Percentiles rank a stretch among this genome's conserved stretches.
These are phyloP conservation scores for Corythoichthys intestinalis DNA, from an alignment of 2,113 vertebrate species.

Conservation along the genomic window DNA sequence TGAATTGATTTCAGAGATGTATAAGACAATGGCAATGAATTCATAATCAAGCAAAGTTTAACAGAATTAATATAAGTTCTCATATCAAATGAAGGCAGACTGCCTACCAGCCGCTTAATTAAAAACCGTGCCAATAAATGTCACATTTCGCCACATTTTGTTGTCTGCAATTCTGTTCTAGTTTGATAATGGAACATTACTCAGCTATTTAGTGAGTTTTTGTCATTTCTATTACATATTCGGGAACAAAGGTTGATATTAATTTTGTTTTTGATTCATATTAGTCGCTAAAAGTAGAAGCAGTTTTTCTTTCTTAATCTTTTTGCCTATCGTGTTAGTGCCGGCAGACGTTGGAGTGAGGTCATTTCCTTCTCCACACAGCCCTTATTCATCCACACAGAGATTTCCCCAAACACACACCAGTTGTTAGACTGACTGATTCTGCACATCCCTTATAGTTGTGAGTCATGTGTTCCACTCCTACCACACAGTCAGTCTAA, in stretches of 20 bases:
- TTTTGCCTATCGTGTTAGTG: neutral
- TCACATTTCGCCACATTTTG: neutral
- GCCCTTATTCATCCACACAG: conserved; percentile 10
- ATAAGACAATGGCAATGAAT: conserved; percentile 45
- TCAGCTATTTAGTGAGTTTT: neutral
- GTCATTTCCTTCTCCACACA: conserved; percentile 7
- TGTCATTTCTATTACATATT: neutral
- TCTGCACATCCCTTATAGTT: conserved; percentile 18
- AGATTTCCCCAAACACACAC: conserved; percentile 13
- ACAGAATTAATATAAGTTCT: conserved; percentile 23
- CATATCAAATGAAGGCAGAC: conserved; percentile 17
- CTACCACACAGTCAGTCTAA: conserved; percentile 43
- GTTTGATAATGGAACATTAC: neutral
- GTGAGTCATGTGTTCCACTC: conserved; percentile 52
- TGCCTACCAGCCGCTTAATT: neutral
- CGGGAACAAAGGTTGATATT: neutral
- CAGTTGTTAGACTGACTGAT: conserved; percentile 28
- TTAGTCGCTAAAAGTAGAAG: neutral
- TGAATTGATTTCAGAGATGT: conserved; percentile 32
- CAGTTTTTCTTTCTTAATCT: neutral
- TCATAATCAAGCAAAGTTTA: conserved; percentile 25
- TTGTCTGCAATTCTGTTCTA: neutral
- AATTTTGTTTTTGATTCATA: neutral
- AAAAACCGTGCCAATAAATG: neutral
- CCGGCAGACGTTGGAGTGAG: neutral